Conservation (phyloP, 2,797 vertebrate genomes). For the Pseudomugil tenellus region DNA sequence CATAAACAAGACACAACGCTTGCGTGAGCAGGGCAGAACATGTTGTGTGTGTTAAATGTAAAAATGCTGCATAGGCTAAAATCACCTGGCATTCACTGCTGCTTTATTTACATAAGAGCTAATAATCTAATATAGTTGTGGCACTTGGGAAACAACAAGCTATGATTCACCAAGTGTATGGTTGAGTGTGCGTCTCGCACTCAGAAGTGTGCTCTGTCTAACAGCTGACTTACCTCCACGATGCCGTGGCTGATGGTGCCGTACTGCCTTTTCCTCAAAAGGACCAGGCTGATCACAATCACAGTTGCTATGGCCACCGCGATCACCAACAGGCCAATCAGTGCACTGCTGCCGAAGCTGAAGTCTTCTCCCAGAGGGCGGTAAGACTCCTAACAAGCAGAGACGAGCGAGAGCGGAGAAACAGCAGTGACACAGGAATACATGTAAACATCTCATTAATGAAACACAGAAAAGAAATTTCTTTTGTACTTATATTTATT, state of each 20-base stretch:
- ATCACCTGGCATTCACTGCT: slow-evolving; percentile 17
- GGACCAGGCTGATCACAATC: slow-evolving; percentile 96
- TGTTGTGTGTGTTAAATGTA: slow-evolving; percentile 12
- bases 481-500: neutral
- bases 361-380: slow-evolving; percentile 90
- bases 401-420: slow-evolving; percentile 26
- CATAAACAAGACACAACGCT: neutral
- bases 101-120: slow-evolving; percentile 1
- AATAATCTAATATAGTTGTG: slow-evolving; percentile 16
- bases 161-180: neutral
- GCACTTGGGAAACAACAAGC: slow-evolving; percentile 14
- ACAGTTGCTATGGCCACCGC: slow-evolving; percentile 94
- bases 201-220: neutral
- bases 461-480: slow-evolving; percentile 4
- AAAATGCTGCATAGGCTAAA: slow-evolving; percentile 21
- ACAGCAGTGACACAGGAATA: slow-evolving; percentile 29
- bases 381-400: slow-evolving; percentile 83
- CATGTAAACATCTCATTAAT: slow-evolving; percentile 1
- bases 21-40: neutral
- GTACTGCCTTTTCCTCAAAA: slow-evolving; percentile 96
- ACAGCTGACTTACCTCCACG: slow-evolving; percentile 88
- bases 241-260: slow-evolving; percentile 98
- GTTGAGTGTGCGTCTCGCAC: neutral
- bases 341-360: slow-evolving; percentile 92
- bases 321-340: slow-evolving; percentile 95